Evolutionary conservation across 1,140 invertebrate species (phyloP), one percentile per base, ranked within the genome.

Genomic region (Drosophila parabipectinata): DNA sequence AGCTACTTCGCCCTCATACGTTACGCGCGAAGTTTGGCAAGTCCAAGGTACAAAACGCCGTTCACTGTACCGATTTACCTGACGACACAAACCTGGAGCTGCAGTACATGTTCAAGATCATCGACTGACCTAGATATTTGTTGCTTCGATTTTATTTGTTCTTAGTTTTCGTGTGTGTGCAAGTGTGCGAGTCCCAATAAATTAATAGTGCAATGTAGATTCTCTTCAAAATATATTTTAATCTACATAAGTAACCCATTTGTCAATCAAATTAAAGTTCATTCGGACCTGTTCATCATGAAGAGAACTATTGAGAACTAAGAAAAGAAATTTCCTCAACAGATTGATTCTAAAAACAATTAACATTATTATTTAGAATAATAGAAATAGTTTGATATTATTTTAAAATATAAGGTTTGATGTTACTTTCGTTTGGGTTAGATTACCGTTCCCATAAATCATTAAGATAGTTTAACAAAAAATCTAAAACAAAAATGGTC

Each of bases 11-110:
- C 60, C 97, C 98, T 0, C 93, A 96, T 57, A 96, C 97, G 4
- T 90, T 99, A 30, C 93, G 98, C 82, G 97, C 97, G 0, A 94
- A 95, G 71, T 98, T 96, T 93, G 98, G 98, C 0, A 94, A 93
- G 48, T 95, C 95, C 32, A 97, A 96, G 93, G 94, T 98, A 18
- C 94, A 96, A 87, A 99, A 98, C 93, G 97, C 96, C 7, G 93
- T 98, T 5, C 98, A 99, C 91, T 98, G 97, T 87, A 98, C 98
- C 32, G 98, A 99, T 94, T 93, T 99, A 54, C 94, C 95, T 0
- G 97, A 98, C 87, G 98, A 98, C 93, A 95, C 95, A 2, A 80
- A 95, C 41, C 92, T 98, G 59, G 98, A 99, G 93, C 94, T 96
- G 48, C 95, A 96, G 92, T 96, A 96, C 91, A 95, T 96, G 83